Evolutionary conservation across 2,797 vertebrate species (phyloP).

Genomic region (Eremophila alpestris): DNA sequence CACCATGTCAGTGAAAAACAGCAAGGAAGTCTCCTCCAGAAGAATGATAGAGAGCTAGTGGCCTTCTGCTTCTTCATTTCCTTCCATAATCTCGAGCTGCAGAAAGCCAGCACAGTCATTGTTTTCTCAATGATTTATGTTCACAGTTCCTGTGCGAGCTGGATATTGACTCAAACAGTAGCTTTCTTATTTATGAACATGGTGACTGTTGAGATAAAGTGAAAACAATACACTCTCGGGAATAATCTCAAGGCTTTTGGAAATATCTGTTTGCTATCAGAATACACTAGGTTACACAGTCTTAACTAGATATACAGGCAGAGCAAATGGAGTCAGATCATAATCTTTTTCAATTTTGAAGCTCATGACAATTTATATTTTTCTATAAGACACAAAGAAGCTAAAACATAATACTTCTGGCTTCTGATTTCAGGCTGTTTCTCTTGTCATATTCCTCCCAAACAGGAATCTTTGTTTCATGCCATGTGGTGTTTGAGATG

Average conservation of each 20-base stretch:
- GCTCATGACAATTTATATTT: neutral
- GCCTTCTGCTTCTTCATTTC: neutral
- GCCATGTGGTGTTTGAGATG: neutral
- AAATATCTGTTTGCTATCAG: neutral
- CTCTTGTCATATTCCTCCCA: neutral
- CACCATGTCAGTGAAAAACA: neutral
- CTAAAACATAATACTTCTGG: neutral
- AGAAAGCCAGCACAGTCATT: neutral
- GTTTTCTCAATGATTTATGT: conserved; percentile 8
- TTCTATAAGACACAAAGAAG: neutral
- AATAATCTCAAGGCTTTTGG: neutral
- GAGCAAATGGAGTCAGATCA: neutral
- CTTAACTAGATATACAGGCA: neutral
- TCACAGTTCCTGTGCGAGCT: neutral
- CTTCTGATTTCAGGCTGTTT: neutral
- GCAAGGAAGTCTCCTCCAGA: neutral
- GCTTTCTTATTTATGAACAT: conserved; percentile 37
- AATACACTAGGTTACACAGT: neutral
- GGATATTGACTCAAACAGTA: conserved; percentile 10
- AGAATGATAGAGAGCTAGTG: neutral
- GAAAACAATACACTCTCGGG: neutral
- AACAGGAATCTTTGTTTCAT: neutral
- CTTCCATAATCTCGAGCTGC: neutral
- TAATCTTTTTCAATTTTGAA: neutral
- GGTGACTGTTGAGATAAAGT: conserved; percentile 26